Percentiles rank a stretch among this genome's conserved stretches.
phyloP scores from a whole-genome alignment of 2,797 vertebrate species.

The Lophius americanus region DNA sequence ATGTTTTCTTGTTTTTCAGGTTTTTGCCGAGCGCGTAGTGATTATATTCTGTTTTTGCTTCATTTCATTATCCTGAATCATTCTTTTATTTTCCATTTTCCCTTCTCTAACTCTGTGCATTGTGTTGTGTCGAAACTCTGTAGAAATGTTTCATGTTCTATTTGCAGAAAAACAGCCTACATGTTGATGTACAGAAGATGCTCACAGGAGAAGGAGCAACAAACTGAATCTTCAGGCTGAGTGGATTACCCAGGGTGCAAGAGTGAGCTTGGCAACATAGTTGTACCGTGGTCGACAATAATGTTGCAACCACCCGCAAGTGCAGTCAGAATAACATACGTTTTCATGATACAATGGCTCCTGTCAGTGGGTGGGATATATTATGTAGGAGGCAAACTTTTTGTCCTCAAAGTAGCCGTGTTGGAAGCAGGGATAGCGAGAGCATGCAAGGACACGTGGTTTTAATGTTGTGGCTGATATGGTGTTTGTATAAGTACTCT shows the following conservation, averaged over 20 bases:
- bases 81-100: not conserved
- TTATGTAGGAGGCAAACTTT: too few relatives aligned
- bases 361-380: too few relatives aligned
- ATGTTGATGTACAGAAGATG: slow-evolving; percentile 79
- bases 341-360: too few relatives aligned
- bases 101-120: not conserved
- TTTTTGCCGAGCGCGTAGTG: not conserved
- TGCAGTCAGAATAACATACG: too few relatives aligned
- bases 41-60: slow-evolving; percentile 12
- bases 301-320: too few relatives aligned
- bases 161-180: slow-evolving; percentile 66
- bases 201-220: slow-evolving; percentile 4
- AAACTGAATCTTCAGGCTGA: slow-evolving; percentile 42
- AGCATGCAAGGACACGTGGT: too few relatives aligned
- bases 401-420: too few relatives aligned
- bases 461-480: too few relatives aligned
- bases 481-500: not conserved
- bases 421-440: too few relatives aligned
- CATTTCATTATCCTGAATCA: not conserved
- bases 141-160: slow-evolving; percentile 1
- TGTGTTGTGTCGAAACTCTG: not conserved
- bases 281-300: too few relatives aligned
- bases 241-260: slow-evolving; percentile 3
- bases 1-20: slow-evolving; percentile 20
- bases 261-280: not conserved